Percentiles rank a stretch among this genome's conserved stretches.
phyloP scores from a whole-genome alignment of 2,113 vertebrate genomes.

The Dasypus novemcinctus region DNA sequence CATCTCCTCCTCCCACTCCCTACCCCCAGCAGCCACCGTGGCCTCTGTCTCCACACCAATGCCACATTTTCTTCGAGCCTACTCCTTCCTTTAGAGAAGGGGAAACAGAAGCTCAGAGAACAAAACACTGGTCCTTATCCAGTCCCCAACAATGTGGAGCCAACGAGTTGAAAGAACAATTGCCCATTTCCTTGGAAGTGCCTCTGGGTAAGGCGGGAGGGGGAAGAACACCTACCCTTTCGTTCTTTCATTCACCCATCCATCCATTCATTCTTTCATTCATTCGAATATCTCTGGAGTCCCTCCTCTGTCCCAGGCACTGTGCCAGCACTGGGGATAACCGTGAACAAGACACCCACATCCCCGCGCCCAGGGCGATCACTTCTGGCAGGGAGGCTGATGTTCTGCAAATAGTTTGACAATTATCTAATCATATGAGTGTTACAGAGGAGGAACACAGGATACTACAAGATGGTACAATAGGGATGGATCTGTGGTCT shows the following conservation, averaged over 20 bases:
- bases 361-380: neutral
- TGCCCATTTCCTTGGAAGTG: neutral
- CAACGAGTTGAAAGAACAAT: neutral
- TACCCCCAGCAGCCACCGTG: too few species aligned
- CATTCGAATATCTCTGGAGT: neutral
- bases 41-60: too few species aligned
- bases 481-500: neutral
- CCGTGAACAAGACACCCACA: neutral
- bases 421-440: neutral
- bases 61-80: too few species aligned
- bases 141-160: neutral
- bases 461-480: neutral
- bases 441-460: neutral
- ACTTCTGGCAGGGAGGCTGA: neutral
- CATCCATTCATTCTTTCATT: too few species aligned
- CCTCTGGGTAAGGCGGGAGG: neutral
- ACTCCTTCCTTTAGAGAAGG: neutral
- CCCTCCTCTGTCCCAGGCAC: neutral
- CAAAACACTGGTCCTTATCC: neutral
- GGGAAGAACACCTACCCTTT: neutral
- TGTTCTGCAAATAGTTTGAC: neutral
- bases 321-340: neutral
- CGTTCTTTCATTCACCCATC: too few species aligned
- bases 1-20: too few species aligned
- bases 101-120: neutral